Evolutionary conservation across 2,113 vertebrate genomes (phyloP).

Genomic region (Vanacampus margaritifer): DNA sequence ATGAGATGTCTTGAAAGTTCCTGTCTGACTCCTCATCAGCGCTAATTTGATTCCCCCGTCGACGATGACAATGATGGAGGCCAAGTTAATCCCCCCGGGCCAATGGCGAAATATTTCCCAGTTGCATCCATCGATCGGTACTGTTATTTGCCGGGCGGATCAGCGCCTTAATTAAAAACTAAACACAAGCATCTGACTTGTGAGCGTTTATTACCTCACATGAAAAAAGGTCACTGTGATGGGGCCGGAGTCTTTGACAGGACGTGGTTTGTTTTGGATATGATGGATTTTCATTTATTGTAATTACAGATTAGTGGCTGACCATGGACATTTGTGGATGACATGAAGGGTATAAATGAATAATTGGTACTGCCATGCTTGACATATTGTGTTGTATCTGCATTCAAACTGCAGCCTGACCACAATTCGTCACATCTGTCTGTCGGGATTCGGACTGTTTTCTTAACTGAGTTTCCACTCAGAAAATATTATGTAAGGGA

Average conservation of each 20-base stretch:
- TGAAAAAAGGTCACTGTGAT: constrained; percentile 66
- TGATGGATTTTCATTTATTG: constrained; percentile 56
- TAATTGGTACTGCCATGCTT: constrained; percentile 10
- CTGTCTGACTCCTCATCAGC: constrained; percentile 41
- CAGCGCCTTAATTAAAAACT: constrained; percentile 76
- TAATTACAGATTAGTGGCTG: constrained; percentile 49
- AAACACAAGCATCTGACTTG: constrained; percentile 67
- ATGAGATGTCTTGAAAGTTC: background rate
- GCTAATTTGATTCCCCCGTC: constrained; percentile 65
- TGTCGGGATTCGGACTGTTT: constrained; percentile 40
- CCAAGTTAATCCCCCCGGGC: constrained; percentile 56
- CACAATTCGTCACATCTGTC: constrained; percentile 41
- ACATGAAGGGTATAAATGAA: constrained; percentile 30
- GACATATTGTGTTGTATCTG: background rate
- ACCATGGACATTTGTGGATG: constrained; percentile 18
- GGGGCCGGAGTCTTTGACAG: constrained; percentile 51
- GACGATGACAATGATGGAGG: constrained; percentile 59
- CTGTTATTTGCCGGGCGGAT: constrained; percentile 77
- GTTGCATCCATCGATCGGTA: constrained; percentile 72
- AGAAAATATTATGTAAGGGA: background rate
- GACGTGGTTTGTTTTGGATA: constrained; percentile 57
- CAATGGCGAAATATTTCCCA: constrained; percentile 70
- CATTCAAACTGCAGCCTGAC: constrained; percentile 23
- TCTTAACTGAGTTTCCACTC: background rate
- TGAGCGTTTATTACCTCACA: constrained; percentile 64